A percentile compares a stretch with the other conserved stretches of the same genome.
These are phyloP conservation scores for Proteles cristata DNA, from an alignment of 2,113 vertebrate genomes.

Conservation along the genomic window DNA sequence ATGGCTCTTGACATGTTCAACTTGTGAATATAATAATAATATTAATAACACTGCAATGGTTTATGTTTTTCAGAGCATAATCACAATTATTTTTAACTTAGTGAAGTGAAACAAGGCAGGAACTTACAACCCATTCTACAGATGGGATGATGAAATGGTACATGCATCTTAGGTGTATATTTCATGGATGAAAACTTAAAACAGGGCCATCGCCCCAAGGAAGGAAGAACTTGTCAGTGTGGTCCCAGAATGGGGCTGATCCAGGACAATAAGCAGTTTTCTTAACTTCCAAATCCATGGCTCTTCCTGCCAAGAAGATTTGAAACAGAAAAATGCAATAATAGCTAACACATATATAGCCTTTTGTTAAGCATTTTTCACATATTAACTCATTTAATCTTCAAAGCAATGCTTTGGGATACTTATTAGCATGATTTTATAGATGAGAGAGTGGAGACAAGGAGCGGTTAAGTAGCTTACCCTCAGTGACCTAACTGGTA, in stretches of 20 bases:
- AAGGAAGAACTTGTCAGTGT: neutral
- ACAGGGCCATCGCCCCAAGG: neutral
- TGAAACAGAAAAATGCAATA: neutral
- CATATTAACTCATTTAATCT: neutral
- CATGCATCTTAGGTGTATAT: neutral
- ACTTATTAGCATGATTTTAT: neutral
- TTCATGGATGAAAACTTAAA: neutral
- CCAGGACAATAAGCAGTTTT: neutral
- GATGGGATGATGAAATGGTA: neutral
- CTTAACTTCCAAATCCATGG: neutral
- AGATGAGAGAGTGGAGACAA: neutral
- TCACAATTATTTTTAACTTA: slow-evolving; percentile 1
- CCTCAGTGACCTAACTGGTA: neutral
- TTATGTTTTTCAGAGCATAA: slow-evolving; percentile 43
- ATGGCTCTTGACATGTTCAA: slow-evolving; percentile 46
- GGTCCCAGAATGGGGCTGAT: neutral
- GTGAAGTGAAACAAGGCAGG: neutral
- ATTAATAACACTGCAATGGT: neutral
- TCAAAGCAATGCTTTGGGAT: neutral
- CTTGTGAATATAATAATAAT: slow-evolving; percentile 36
- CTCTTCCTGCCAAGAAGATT: neutral
- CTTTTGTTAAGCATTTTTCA: neutral
- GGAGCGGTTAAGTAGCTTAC: neutral
- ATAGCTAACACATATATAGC: neutral
- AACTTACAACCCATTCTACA: neutral